A percentile compares a stretch with the other conserved stretches of the same genome.
phyloP scores from a whole-genome alignment of 2,113 vertebrate genomes.

The Onychostruthus taczanowskii region DNA sequence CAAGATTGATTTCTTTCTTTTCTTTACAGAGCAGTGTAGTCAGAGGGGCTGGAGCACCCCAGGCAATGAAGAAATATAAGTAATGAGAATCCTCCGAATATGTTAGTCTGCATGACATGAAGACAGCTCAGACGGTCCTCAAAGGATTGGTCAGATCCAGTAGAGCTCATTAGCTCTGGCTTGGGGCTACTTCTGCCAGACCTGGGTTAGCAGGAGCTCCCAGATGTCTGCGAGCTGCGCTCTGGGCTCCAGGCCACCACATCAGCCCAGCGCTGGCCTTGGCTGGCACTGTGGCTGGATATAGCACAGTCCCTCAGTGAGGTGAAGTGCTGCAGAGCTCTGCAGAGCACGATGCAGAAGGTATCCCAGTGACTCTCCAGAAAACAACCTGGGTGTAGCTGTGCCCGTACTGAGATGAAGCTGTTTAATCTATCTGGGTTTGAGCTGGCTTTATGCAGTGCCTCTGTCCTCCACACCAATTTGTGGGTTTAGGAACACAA shows the following conservation, averaged over 20 bases:
- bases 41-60: slow-evolving; percentile 47
- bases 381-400: not conserved
- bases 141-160: slow-evolving; percentile 47
- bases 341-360: not conserved
- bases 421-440: not conserved
- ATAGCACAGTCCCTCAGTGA: not conserved
- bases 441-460: not conserved
- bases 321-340: not conserved
- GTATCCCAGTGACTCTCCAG: not conserved
- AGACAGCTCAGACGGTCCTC: slow-evolving; percentile 52
- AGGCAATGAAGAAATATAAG: slow-evolving; percentile 55
- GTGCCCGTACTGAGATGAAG: rapidly evolving
- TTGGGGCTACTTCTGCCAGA: slow-evolving; percentile 57
- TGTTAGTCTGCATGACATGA: slow-evolving; percentile 45
- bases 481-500: not conserved
- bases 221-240: not conserved
- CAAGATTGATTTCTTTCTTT: slow-evolving; percentile 31
- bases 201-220: not conserved
- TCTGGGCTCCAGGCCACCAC: not conserved
- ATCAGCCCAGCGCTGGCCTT: not conserved
- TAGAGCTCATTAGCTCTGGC: slow-evolving; percentile 63
- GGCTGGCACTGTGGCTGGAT: not conserved
- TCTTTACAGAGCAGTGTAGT: not conserved
- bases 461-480: not conserved
- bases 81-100: slow-evolving; percentile 46